phyloP scores from a whole-genome alignment of 2,888 invertebrate species.

The Aphelenchoides bicaudatus region DNA sequence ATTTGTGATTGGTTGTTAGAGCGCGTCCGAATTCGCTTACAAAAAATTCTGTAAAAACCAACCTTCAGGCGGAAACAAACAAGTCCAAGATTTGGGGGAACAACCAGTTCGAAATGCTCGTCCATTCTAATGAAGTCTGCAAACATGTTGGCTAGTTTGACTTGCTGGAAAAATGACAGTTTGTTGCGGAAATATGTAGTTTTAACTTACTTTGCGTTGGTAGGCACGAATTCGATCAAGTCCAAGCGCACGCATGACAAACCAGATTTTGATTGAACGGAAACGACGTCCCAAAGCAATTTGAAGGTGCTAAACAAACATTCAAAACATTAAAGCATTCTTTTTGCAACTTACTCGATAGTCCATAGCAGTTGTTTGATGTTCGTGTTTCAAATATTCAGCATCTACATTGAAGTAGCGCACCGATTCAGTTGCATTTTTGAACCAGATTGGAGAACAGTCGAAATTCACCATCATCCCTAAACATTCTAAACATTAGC shows the following conservation, averaged over 20 bases:
- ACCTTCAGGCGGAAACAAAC: slow-evolving; percentile 83
- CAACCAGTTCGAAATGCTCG: slow-evolving; percentile 75
- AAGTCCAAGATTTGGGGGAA: slow-evolving; percentile 82
- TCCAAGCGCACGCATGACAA: slow-evolving; percentile 86
- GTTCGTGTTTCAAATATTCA: slow-evolving; percentile 91
- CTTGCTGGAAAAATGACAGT: slow-evolving; percentile 61
- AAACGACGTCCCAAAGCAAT: slow-evolving; percentile 84
- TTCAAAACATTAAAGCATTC: slow-evolving; percentile 13
- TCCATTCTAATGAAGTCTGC: slow-evolving; percentile 72
- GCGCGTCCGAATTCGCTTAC: too few relatives aligned
- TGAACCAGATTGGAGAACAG: slow-evolving; percentile 98
- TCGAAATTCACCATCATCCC: slow-evolving; percentile 99
- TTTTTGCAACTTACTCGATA: slow-evolving; percentile 30
- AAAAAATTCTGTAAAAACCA: too few relatives aligned
- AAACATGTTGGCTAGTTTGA: slow-evolving; percentile 73
- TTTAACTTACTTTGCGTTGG: slow-evolving; percentile 70
- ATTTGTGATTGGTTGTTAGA: too few relatives aligned
- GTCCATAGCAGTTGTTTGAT: slow-evolving; percentile 72
- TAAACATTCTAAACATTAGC: too few relatives aligned
- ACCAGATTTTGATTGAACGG: slow-evolving; percentile 92
- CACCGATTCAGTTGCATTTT: slow-evolving; percentile 84
- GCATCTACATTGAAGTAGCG: slow-evolving; percentile 97
- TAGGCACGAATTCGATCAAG: slow-evolving; percentile 85
- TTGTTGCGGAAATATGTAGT: not conserved
- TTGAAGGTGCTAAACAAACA: slow-evolving; percentile 55